Evolutionary conservation across 2,888 invertebrate species (phyloP), one percentile per base, ranked within the genome.

Genomic region (Drepana falcataria): DNA sequence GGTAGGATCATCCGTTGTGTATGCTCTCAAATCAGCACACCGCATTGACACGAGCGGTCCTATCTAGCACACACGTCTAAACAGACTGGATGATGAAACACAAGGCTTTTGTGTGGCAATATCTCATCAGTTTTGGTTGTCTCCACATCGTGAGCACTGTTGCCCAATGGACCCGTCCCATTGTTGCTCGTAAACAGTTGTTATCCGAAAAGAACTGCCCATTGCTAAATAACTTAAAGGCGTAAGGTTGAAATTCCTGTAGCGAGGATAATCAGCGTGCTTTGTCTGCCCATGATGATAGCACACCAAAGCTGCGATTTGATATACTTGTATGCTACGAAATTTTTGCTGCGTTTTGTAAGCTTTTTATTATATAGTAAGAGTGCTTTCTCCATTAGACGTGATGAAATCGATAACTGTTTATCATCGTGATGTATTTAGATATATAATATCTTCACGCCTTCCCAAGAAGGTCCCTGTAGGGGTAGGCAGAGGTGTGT

Each of bases 111-210:
- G 49, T 49, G 40, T 49, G 21, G 49, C 40, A 37, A 37, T 40
- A 49, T 40, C 49, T 5, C 49, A 49, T 49, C 51, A 51, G n/a
- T 51, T 40, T 49, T 49, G 37, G 51, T 3, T 51, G 34, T 51
- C 40, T 51, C 33, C 40, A 51, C 4, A 44, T 44, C 44, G 44
- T 44, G 44, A 44, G 44, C 44, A 9, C 3, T 44, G 9, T 44
- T 44, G 44, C 44, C 44, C 44, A 44, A 44, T 44, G 9, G 44
- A 9, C 7, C 9, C 40, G 51, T 21, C 40, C 33, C 34, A 51
- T 51, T 51, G 51, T 51, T 51, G 51, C 40, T 40, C 51, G 40
- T 51, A 40, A 51, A 51, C 9, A 51, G 51, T 51, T 49, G 49
- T 49, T 49, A 37, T 3, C 49, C 49, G 49, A 49, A 51, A 51